Conservation (phyloP, 2,113 vertebrate genomes). For the Ovis canadensis region DNA sequence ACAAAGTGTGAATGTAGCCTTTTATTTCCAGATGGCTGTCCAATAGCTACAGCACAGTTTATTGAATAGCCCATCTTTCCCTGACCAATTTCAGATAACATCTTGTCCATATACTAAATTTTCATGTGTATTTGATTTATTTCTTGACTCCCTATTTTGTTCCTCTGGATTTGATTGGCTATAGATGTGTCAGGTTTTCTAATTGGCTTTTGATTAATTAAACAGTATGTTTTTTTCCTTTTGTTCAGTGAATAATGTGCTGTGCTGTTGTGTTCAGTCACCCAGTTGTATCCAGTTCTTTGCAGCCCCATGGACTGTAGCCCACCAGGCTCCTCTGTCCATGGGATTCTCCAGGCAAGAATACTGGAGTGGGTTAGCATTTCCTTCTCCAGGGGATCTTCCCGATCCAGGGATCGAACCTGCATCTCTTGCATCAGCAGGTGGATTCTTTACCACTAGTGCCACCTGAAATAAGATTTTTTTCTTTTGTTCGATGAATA, state of each 20-base stretch:
- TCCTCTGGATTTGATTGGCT: not conserved
- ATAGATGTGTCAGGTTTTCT: not conserved
- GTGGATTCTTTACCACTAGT: not conserved
- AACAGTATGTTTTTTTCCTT: not conserved
- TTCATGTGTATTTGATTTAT: not conserved
- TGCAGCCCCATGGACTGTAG: not conserved
- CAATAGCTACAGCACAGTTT: not conserved
- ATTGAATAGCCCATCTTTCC: not conserved
- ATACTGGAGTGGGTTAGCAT: not conserved
- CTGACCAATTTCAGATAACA: not conserved
- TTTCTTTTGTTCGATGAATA: not conserved
- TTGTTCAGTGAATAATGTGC: not conserved
- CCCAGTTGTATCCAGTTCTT: not conserved
- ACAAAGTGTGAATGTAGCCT: not conserved
- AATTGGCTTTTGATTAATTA: not conserved
- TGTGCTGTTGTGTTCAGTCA: not conserved
- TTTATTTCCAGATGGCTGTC: not conserved
- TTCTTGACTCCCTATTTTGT: not conserved
- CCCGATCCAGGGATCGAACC: accelerated
- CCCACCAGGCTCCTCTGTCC: not conserved
- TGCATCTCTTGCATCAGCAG: not conserved
- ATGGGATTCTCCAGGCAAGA: not conserved
- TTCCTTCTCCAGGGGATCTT: not conserved
- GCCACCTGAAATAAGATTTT: not conserved
- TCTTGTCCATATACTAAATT: not conserved